These are phyloP conservation scores for Contarinia nasturtii DNA, from an alignment of 1,140 invertebrate species.

Conservation along the genomic window DNA sequence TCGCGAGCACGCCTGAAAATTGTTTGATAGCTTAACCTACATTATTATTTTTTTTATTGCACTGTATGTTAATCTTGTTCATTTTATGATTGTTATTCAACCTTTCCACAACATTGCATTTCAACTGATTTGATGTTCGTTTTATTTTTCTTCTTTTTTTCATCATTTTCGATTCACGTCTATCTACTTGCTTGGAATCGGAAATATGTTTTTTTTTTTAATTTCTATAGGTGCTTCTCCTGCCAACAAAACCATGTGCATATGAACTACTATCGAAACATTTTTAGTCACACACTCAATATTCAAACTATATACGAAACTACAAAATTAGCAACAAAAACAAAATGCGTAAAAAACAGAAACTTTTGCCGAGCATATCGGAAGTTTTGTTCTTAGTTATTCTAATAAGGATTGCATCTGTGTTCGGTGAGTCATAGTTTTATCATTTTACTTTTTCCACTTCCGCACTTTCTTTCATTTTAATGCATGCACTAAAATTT, in stretches of 20 bases:
- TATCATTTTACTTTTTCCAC: slow-evolving; percentile 1
- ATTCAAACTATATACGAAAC: neutral
- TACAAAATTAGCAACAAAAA: neutral
- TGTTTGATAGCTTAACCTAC: too few species aligned
- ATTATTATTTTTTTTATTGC: too few species aligned
- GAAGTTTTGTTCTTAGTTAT: neutral
- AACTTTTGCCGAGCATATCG: neutral
- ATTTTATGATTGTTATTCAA: too few species aligned
- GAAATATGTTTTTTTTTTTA: too few species aligned
- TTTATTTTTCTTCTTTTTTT: too few species aligned
- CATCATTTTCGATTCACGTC: too few species aligned
- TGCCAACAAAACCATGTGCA: neutral
- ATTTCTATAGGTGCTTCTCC: neutral
- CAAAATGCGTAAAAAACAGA: slow-evolving; percentile 1
- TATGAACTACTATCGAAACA: neutral
- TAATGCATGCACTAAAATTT: slow-evolving; percentile 11
- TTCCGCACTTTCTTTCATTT: too few species aligned
- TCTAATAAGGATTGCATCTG: neutral
- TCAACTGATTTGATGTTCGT: too few species aligned
- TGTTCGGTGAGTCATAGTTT: neutral
- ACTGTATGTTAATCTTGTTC: too few species aligned
- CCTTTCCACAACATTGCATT: too few species aligned
- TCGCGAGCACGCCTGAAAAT: too few species aligned
- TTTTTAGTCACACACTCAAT: neutral
- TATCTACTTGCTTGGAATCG: too few species aligned